Percentiles rank a stretch among this genome's conserved stretches.
These are phyloP conservation scores for Alloscopus bannaensis DNA, from an alignment of 2,888 invertebrate species.

Conservation along the genomic window DNA sequence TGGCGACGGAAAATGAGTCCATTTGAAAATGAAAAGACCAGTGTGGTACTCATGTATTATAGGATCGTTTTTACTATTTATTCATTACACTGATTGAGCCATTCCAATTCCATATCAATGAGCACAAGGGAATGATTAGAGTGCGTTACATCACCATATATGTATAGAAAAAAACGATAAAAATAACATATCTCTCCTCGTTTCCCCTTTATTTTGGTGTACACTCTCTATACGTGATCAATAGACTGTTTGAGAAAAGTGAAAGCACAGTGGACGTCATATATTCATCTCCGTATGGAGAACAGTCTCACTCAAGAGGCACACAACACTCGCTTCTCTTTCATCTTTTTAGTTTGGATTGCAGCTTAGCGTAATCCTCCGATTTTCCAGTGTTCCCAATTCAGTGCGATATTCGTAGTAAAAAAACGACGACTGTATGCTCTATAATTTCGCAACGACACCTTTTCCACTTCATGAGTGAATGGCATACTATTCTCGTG, in stretches of 20 bases:
- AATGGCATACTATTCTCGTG: too few species aligned
- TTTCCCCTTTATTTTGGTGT: neutral
- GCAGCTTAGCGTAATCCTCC: slow-evolving; percentile 31
- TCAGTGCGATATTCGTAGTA: neutral
- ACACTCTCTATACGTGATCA: too few species aligned
- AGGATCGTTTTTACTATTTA: slow-evolving; percentile 3
- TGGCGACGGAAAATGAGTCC: too few species aligned
- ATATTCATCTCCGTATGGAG: too few species aligned
- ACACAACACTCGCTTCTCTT: slow-evolving; percentile 19
- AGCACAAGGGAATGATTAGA: slow-evolving; percentile 17
- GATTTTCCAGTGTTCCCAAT: slow-evolving; percentile 18
- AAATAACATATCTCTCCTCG: neutral
- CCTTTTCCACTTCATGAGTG: too few species aligned
- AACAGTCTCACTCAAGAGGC: too few species aligned
- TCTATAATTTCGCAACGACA: neutral
- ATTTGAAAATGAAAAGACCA: slow-evolving; percentile 5
- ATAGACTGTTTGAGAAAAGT: too few species aligned
- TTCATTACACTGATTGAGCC: slow-evolving; percentile 25
- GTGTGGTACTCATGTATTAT: slow-evolving; percentile 14
- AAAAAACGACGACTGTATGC: neutral
- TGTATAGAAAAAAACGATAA: neutral
- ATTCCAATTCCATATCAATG: slow-evolving; percentile 18
- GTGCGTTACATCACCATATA: slow-evolving; percentile 8
- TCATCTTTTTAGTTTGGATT: slow-evolving; percentile 33
- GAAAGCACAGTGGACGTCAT: too few species aligned